Percentiles rank a stretch among this genome's conserved stretches.
These are phyloP conservation scores for Pollenia labialis DNA, from an alignment of 2,888 invertebrate genomes.

Conservation along the genomic window DNA sequence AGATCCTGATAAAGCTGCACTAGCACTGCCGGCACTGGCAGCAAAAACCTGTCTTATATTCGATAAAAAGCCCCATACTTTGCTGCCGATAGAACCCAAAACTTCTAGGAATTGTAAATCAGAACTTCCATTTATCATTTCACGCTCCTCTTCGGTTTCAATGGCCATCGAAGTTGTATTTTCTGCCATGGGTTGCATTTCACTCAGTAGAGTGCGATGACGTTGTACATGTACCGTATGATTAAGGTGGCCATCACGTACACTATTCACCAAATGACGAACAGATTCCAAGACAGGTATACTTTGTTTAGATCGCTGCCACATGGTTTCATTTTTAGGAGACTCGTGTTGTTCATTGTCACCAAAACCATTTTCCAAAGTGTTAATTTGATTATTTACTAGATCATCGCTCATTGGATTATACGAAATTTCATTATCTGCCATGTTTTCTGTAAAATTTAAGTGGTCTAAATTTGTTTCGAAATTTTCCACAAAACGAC, in stretches of 20 bases:
- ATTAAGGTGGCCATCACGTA: slow-evolving; percentile 80
- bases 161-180: slow-evolving; percentile 77
- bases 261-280: slow-evolving; percentile 80
- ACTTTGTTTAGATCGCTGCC: slow-evolving; percentile 79
- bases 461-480: slow-evolving; percentile 74
- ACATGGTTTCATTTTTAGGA: slow-evolving; percentile 72
- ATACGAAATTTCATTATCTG: slow-evolving; percentile 52
- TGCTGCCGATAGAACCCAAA: slow-evolving; percentile 79
- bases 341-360: slow-evolving; percentile 78
- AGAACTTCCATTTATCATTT: slow-evolving; percentile 80
- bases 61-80: slow-evolving; percentile 79
- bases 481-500: slow-evolving; percentile 76
- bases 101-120: slow-evolving; percentile 80
- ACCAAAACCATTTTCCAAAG: slow-evolving; percentile 76
- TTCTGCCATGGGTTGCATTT: slow-evolving; percentile 74
- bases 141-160: slow-evolving; percentile 82
- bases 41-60: slow-evolving; percentile 81
- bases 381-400: slow-evolving; percentile 75
- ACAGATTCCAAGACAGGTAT: slow-evolving; percentile 82
- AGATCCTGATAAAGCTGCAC: slow-evolving; percentile 76
- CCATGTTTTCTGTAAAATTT: neutral
- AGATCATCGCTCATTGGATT: slow-evolving; percentile 76
- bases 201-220: slow-evolving; percentile 77
- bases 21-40: slow-evolving; percentile 80
- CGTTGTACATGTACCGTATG: slow-evolving; percentile 75